phyloP scores from a whole-genome alignment of 2,888 invertebrate species.

The Syrphus vitripennis region DNA sequence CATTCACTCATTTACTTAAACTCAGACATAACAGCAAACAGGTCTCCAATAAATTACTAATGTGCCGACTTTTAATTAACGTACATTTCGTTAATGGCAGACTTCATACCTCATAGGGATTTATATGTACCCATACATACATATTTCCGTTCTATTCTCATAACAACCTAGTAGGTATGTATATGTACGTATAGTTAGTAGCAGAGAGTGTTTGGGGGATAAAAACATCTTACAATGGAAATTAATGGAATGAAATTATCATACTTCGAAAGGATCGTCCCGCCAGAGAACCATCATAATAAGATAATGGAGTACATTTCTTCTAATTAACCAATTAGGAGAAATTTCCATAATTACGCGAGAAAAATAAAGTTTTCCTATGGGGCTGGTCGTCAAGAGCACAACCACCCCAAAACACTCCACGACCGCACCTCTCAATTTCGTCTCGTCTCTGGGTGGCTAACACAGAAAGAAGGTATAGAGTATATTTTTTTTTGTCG shows the following conservation, averaged over 20 bases:
- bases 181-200: not conserved
- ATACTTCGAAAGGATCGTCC: constrained; percentile 71
- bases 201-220: constrained; percentile 22
- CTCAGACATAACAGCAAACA: constrained; percentile 46
- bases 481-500: not conserved
- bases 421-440: not conserved
- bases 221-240: constrained; percentile 71
- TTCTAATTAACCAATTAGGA: constrained; percentile 71
- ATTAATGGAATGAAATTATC: constrained; percentile 72
- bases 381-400: constrained; percentile 60
- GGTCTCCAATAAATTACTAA: constrained; percentile 71
- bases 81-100: constrained; percentile 69
- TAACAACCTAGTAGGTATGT: not conserved
- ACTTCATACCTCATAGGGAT: constrained; percentile 65
- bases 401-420: constrained; percentile 2
- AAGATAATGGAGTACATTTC: constrained; percentile 72
- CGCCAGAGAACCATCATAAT: constrained; percentile 69
- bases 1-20: not conserved
- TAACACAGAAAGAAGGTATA: not conserved
- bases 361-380: constrained; percentile 72
- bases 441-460: not conserved
- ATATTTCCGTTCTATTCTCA: constrained; percentile 2
- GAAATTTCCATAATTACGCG: constrained; percentile 72
- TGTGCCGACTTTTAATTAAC: constrained; percentile 70
- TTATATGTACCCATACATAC: no score